Conservation (phyloP, 2,888 invertebrate genomes). For the Neoaliturus tenellus region DNA sequence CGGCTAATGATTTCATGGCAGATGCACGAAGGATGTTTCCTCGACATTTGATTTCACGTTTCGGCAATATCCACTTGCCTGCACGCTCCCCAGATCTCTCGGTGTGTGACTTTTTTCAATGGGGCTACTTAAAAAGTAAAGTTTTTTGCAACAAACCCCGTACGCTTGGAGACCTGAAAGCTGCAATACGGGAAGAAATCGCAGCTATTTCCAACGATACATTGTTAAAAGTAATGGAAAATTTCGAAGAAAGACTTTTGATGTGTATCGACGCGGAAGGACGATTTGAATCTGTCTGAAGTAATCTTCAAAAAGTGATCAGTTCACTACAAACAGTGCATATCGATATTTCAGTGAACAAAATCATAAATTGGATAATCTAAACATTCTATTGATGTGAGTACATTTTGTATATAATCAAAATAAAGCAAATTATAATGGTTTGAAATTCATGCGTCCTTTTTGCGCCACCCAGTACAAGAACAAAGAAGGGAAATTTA, state of each 20-base stretch:
- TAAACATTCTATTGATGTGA: slow-evolving; percentile 4
- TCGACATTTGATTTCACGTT: background rate
- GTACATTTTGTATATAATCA: background rate
- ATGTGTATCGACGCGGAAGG: background rate
- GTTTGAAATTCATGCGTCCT: slow-evolving; percentile 24
- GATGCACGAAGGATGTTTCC: background rate
- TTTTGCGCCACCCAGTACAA: background rate
- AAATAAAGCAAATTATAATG: slow-evolving; percentile 9
- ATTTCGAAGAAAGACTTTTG: slow-evolving; percentile 9
- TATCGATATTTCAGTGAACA: background rate
- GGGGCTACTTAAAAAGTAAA: slow-evolving; percentile 34
- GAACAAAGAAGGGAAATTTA: too few species aligned
- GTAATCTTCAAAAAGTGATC: background rate
- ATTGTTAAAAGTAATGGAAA: background rate
- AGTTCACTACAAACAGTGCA: background rate
- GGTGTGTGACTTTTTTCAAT: slow-evolving; percentile 39
- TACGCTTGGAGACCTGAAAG: background rate
- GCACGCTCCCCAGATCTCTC: slow-evolving; percentile 44
- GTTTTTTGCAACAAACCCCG: slow-evolving; percentile 36
- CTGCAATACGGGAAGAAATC: slow-evolving; percentile 13
- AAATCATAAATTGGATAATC: background rate
- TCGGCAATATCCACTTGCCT: background rate
- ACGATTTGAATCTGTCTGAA: background rate
- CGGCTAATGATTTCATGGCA: slow-evolving; percentile 34
- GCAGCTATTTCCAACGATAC: background rate